A percentile compares a stretch with the other conserved stretches of the same genome.
phyloP scores from a whole-genome alignment of 1,140 invertebrate species.

The Diabrotica virgifera region DNA sequence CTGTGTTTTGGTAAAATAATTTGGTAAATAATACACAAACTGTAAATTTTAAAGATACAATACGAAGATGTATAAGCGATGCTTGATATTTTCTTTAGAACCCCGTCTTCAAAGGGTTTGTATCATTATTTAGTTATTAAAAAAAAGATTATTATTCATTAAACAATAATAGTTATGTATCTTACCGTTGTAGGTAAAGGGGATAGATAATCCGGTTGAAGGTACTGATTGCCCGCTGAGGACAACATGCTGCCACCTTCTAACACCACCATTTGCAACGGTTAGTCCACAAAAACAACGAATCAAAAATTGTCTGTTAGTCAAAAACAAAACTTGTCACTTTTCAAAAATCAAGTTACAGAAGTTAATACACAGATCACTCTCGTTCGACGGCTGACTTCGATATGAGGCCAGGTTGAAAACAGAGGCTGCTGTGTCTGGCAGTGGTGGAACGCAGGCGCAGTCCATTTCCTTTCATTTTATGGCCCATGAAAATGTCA shows the following conservation, averaged over 20 bases:
- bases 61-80: no score
- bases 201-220: conserved; percentile 89
- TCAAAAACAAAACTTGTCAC: no score
- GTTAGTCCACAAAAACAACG: conserved; percentile 12
- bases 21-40: no score
- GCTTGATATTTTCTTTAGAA: no score
- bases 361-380: background rate
- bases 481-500: conserved; percentile 20
- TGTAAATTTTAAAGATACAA: no score
- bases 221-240: conserved; percentile 81
- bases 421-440: conserved; percentile 11
- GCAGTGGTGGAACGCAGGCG: conserved; percentile 23
- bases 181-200: conserved; percentile 89
- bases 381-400: background rate
- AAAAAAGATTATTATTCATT: no score
- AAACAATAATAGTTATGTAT: conserved; percentile 32
- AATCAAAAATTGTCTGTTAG: no score
- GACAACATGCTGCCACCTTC: conserved; percentile 88
- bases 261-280: conserved; percentile 80
- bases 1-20: no score
- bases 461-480: conserved; percentile 8
- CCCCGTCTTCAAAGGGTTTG: no score
- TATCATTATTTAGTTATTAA: no score
- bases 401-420: conserved; percentile 5
- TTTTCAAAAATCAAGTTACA: no score